A percentile compares a stretch with the other conserved stretches of the same genome.
Evolutionary conservation across 1,140 invertebrate species (phyloP).

Genomic region (Hypsibius dujardini): DNA sequence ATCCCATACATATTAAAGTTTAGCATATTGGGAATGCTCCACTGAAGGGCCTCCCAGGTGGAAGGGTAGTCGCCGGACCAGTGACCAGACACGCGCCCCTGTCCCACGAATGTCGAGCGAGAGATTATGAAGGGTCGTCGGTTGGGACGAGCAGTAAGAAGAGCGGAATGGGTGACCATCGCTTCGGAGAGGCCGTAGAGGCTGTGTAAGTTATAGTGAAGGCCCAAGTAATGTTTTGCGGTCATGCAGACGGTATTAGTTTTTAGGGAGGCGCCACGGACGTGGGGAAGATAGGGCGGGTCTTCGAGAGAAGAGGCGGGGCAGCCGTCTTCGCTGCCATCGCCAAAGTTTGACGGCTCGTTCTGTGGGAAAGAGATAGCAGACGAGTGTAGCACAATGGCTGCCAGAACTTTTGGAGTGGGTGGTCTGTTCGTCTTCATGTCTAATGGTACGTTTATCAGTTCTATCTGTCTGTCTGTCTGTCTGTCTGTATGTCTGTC

Average conservation of each 20-base stretch:
- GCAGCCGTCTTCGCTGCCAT: constrained; percentile 32
- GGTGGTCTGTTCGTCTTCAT: no score
- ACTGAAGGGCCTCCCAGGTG: constrained; percentile 11
- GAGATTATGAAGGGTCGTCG: constrained; percentile 58
- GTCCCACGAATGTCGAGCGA: constrained; percentile 58
- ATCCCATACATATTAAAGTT: constrained; percentile 62
- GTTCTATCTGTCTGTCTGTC: no score
- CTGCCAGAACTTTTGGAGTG: no score
- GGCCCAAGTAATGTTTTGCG: constrained; percentile 27
- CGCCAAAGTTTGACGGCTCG: constrained; percentile 33
- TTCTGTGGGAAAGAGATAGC: no score
- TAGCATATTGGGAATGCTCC: constrained; percentile 38
- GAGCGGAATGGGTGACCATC: constrained; percentile 43
- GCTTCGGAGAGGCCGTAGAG: constrained; percentile 12
- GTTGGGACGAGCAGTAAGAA: background rate
- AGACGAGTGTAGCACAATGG: no score
- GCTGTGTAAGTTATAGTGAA: constrained; percentile 33
- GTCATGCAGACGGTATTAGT: constrained; percentile 37
- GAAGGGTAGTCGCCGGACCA: constrained; percentile 50
- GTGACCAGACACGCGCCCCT: constrained; percentile 62
- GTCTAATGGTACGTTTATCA: no score
- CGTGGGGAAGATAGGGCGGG: constrained; percentile 15
- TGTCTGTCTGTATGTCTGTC: no score
- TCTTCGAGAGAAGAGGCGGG: constrained; percentile 18
- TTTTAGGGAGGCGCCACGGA: constrained; percentile 34